Evolutionary conservation across 2,888 invertebrate genomes (phyloP).

Genomic region (Drosophila pegasa): DNA sequence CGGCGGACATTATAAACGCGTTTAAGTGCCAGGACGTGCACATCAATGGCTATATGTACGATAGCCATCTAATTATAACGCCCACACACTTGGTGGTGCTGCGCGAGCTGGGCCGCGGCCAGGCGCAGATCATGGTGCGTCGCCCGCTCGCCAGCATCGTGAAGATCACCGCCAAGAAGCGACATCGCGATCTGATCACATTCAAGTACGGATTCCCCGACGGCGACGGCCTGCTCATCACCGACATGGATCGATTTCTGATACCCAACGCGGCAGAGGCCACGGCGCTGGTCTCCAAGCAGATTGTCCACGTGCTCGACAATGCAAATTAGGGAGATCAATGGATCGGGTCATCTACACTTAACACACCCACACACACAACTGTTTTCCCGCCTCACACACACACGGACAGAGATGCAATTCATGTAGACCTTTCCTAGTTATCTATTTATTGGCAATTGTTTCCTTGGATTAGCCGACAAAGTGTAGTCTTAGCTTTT

Average conservation of each 20-base stretch:
- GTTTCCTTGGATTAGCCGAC: slow-evolving; percentile 59
- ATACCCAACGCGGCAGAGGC: slow-evolving; percentile 96
- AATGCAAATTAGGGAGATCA: slow-evolving; percentile 74
- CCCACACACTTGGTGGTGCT: slow-evolving; percentile 94
- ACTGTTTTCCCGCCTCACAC: slow-evolving; percentile 4
- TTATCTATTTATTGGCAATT: slow-evolving; percentile 60
- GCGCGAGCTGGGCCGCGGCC: slow-evolving; percentile 90
- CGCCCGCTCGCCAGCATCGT: slow-evolving; percentile 96
- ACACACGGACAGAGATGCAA: slow-evolving; percentile 53
- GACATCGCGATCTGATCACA: slow-evolving; percentile 97
- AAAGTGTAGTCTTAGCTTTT: slow-evolving; percentile 41
- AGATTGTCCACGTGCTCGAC: slow-evolving; percentile 89
- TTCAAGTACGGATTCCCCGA: slow-evolving; percentile 97
- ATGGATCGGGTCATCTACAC: background rate
- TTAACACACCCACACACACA: slow-evolving; percentile 12
- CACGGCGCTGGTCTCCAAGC: slow-evolving; percentile 94
- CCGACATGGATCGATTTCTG: slow-evolving; percentile 95
- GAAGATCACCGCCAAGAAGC: slow-evolving; percentile 98
- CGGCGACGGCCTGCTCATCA: slow-evolving; percentile 91
- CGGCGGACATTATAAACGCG: slow-evolving; percentile 92
- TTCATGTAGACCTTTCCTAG: slow-evolving; percentile 43
- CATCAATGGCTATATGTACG: slow-evolving; percentile 94
- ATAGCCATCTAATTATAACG: slow-evolving; percentile 94
- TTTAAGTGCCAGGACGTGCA: slow-evolving; percentile 97
- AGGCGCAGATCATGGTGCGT: slow-evolving; percentile 93